Conservation (phyloP, 2,888 invertebrate species). For the Julus scandinavius region DNA sequence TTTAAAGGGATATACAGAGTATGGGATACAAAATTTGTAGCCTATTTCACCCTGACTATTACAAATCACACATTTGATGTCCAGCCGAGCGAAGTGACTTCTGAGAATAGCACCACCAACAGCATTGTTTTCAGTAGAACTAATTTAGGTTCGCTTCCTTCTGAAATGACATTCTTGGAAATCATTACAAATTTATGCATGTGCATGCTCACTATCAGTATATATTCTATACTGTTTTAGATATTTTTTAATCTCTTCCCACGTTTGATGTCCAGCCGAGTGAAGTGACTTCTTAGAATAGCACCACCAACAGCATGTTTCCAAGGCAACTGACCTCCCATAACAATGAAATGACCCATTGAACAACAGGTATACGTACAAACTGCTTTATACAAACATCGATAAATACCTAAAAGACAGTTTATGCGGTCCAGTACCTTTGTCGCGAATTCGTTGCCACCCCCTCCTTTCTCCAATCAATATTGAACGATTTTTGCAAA, state of each 20-base stretch:
- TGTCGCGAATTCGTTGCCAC: background rate
- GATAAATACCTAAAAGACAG: background rate
- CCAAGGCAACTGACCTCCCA: slow-evolving; percentile 17
- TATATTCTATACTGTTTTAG: background rate
- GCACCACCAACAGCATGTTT: slow-evolving; percentile 31
- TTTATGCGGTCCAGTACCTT: slow-evolving; percentile 13
- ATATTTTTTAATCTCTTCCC: slow-evolving; percentile 7
- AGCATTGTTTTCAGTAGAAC: background rate
- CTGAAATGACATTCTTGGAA: background rate
- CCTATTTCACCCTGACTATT: background rate
- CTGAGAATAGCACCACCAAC: too few relatives aligned
- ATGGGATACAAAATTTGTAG: background rate
- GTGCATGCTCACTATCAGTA: background rate
- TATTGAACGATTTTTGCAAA: slow-evolving; percentile 14
- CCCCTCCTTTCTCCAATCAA: background rate
- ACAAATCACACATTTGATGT: background rate
- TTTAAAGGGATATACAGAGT: background rate
- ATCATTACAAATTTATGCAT: background rate
- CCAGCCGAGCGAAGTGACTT: background rate
- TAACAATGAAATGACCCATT: slow-evolving; percentile 7
- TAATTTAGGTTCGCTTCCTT: background rate
- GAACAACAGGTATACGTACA: slow-evolving; percentile 9
- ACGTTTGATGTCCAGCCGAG: background rate
- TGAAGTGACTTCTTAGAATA: background rate
- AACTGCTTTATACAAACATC: slow-evolving; percentile 40